Conservation (phyloP, 2,113 vertebrate species). For the Chinchilla lanigera region DNA sequence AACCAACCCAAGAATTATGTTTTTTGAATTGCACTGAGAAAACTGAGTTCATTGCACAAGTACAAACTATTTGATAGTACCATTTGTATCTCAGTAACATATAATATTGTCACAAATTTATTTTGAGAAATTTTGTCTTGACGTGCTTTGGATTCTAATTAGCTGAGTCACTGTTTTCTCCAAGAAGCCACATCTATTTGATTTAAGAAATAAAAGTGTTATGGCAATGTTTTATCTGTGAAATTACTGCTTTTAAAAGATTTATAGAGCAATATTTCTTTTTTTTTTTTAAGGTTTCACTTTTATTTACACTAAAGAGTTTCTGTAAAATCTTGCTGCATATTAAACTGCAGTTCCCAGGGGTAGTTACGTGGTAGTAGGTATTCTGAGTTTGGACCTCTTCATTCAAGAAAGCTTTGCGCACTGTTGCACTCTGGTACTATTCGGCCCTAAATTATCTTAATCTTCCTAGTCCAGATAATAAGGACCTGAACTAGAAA, state of each 20-base stretch:
- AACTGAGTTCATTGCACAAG: background rate
- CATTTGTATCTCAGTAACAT: background rate
- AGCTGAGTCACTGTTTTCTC: background rate
- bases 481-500: slow-evolving; percentile 65
- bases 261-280: background rate
- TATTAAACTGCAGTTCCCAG: slow-evolving; percentile 55
- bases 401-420: slow-evolving; percentile 33
- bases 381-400: background rate
- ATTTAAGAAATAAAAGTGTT: slow-evolving; percentile 58
- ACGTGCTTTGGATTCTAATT: slow-evolving; percentile 38
- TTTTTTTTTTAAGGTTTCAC: background rate
- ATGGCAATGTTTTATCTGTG: background rate
- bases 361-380: background rate
- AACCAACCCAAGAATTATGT: background rate
- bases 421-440: slow-evolving; percentile 49
- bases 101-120: background rate
- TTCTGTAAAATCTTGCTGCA: slow-evolving; percentile 61
- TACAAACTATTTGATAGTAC: background rate
- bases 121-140: slow-evolving; percentile 42
- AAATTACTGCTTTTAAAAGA: slow-evolving; percentile 15
- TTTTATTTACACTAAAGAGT: slow-evolving; percentile 34
- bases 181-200: slow-evolving; percentile 40
- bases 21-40: background rate
- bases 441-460: slow-evolving; percentile 68
- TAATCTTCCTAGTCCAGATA: slow-evolving; percentile 45